Base-by-base conservation (phyloP, 2,888 invertebrate species). In the Hypomecis punctinalis region DNA sequence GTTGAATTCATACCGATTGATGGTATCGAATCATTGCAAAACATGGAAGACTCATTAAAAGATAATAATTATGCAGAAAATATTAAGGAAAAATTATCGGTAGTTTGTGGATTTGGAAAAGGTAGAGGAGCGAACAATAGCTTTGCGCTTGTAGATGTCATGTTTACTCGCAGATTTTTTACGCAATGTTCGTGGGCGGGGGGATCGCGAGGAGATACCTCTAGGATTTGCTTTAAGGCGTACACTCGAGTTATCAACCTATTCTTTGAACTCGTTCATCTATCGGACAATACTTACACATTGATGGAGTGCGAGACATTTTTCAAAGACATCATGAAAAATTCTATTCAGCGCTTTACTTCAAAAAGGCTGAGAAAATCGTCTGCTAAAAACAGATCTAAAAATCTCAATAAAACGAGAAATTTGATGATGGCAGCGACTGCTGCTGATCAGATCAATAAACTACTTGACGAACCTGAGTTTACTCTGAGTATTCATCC, bases 61-160 rank as follows among this genome's bases (percentile, higher is more conserved):
- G 49, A 51, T 51, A 51, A 51, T 11, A 7, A 37, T 5, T 2
- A 3, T 4, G 36, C 37, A 51, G 37, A 37, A 0, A 13, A n/a
- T 7, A 6, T 37, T 5, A 51, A 37, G 37, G 49, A 37, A 11
- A 51, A 51, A 13, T 7, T 51, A 37, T 51, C 49, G 8, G 11
- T 51, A 37, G 49, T 51, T 51, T 51, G 49, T 37, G 49, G 49
- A 37, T 11, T 2, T 37, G 49, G 49, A 11, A 51, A 51, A 51
- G 49, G 49, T 51, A 51, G 5, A 11, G 49, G 49, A 11, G 49
- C 11, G n/a, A 51, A 51, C 36, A 51, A 51, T 51, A 37, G 49
- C 11, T 51, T 37, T 51, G 11, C 49, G 11, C 49, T 51, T 11
- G 11, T 37, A 51, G 49, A 51, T 37, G 49, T 51, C 7, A 51